Evolutionary conservation across 2,797 vertebrate species (phyloP), one percentile per base, ranked within the genome.

Genomic region (Acrossocheilus wenchowensis): DNA sequence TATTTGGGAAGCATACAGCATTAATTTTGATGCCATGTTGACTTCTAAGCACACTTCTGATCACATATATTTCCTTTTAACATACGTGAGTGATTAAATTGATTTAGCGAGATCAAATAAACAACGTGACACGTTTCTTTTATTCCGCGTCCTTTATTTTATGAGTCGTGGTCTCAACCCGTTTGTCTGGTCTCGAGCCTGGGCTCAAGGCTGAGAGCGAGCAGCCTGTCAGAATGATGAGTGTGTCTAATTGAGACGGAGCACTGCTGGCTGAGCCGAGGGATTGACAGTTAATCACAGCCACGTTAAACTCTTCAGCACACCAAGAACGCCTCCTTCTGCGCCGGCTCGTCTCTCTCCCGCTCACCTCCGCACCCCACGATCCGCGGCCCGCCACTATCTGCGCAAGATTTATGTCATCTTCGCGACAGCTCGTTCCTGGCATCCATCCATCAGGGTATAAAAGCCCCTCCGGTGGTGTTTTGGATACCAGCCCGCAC

Each of bases 201-300:
- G 43, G 84, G 66, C 73, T 92, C 92, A 95, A 95, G 94, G 94
- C 95, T 95, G 91, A 80, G 89, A 87, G 91, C 90, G 85, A 90
- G 88, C 91, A 91, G 89, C 88, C 92, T 92, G 93, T 92, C 94
- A 93, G 52, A 34, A 87, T 94, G 94, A 95, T 91, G 92, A 94
- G 93, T 92, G 92, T 89, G 87, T 93, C 90, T 92, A 87, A 89
- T 92, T 92, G 91, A 94, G 92, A 93, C 91, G 74, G 92, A 94
- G 87, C 88, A 90, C 91, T 92, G 89, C 89, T 89, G 91, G 93
- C 92, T 88, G 89, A 93, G 93, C 88, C 66, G 90, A 87, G 82
- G 90, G 93, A 91, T 92, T 95, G 95, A 94, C 94, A 94, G 94
- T 95, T 95, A 95, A 95, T 96, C 95, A 95, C 91, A 89, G 90